Evolutionary conservation across 2,888 invertebrate species (phyloP).

Genomic region (Gari tellinella): DNA sequence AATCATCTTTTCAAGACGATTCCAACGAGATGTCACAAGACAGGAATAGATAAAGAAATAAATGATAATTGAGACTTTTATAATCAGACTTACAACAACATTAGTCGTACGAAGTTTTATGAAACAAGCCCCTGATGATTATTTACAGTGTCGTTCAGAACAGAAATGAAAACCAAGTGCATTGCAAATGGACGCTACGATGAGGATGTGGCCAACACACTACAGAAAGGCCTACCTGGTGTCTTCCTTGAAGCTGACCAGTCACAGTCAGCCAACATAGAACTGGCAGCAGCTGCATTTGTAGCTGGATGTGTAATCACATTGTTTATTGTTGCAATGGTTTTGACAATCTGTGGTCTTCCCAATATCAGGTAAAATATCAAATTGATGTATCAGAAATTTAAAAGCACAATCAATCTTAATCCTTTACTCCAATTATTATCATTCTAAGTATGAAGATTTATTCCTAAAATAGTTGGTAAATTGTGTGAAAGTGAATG

Average conservation of each 20-base stretch:
- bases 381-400: too few species aligned
- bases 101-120: too few species aligned
- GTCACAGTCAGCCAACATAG: slow-evolving; percentile 30
- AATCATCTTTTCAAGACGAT: too few species aligned
- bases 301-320: slow-evolving; percentile 44
- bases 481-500: background rate
- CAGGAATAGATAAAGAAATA: too few species aligned
- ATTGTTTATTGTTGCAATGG: slow-evolving; percentile 21
- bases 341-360: slow-evolving; percentile 28
- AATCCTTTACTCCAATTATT: too few species aligned
- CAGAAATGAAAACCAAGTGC: slow-evolving; percentile 30
- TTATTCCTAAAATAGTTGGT: background rate
- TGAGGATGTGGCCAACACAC: background rate
- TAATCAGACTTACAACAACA: too few species aligned
- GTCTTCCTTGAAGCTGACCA: background rate
- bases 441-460: too few species aligned
- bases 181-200: slow-evolving; percentile 18
- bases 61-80: too few species aligned
- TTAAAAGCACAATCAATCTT: too few species aligned
- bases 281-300: slow-evolving; percentile 29
- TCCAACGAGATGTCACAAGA: too few species aligned
- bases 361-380: slow-evolving; percentile 24
- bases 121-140: too few species aligned
- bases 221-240: background rate
- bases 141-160: slow-evolving; percentile 20